These are phyloP conservation scores for Prolemur simus DNA, from an alignment of 2,113 vertebrate genomes.

Conservation along the genomic window DNA sequence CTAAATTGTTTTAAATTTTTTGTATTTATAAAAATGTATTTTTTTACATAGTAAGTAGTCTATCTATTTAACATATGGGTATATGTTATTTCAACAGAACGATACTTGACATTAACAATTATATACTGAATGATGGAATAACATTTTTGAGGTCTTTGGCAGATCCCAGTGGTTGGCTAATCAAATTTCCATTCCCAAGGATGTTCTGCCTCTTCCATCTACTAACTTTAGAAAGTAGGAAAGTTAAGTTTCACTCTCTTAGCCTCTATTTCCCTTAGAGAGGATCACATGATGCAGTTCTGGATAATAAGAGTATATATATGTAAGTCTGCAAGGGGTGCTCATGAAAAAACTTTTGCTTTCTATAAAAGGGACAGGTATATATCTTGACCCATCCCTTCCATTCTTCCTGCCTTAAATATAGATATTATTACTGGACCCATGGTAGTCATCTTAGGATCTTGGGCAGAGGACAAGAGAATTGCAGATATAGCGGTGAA, in stretches of 20 bases:
- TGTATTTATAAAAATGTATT: not conserved
- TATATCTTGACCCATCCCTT: not conserved
- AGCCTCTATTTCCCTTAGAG: not conserved
- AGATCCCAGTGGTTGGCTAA: not conserved
- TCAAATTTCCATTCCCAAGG: not conserved
- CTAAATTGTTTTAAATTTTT: not conserved
- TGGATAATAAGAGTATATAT: not conserved
- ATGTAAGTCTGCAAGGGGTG: not conserved
- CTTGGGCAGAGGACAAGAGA: not conserved
- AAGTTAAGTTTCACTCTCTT: not conserved
- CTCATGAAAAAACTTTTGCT: not conserved
- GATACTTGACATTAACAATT: not conserved
- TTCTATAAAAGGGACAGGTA: not conserved
- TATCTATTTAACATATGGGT: not conserved
- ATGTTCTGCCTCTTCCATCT: not conserved
- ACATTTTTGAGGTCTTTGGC: not conserved
- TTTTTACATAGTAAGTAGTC: not conserved
- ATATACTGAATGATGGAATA: not conserved
- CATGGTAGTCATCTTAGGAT: not conserved
- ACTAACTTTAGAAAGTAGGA: not conserved
- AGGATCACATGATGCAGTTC: not conserved
- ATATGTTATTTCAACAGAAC: not conserved
- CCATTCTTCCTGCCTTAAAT: not conserved
- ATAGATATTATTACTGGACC: not conserved
- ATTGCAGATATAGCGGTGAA: not conserved